phyloP scores from a whole-genome alignment of 1,140 invertebrate genomes.

The Drosophila seguyi region DNA sequence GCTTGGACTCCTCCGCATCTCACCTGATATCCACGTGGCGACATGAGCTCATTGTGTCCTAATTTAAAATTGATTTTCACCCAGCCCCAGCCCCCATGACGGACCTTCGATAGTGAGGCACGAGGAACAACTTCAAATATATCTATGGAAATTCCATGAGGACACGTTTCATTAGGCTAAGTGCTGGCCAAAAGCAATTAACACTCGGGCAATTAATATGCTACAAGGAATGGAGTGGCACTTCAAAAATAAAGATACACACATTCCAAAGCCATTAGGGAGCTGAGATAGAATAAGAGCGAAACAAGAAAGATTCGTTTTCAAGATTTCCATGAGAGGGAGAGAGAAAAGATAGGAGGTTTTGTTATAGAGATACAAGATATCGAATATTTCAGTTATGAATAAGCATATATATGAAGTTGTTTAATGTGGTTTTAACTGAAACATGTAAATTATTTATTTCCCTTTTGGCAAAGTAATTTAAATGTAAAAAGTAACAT shows the following conservation, averaged over 20 bases:
- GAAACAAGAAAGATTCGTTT: not conserved
- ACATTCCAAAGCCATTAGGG: not conserved
- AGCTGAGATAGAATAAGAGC: not conserved
- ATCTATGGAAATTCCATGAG: slow-evolving; percentile 47
- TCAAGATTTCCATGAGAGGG: slow-evolving; percentile 1
- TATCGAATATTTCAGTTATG: not conserved
- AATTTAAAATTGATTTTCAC: slow-evolving; percentile 79
- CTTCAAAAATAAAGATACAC: slow-evolving; percentile 16
- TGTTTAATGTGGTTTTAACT: not conserved
- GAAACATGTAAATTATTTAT: not conserved
- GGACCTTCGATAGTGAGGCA: slow-evolving; percentile 10
- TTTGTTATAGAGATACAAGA: no score
- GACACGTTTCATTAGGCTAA: slow-evolving; percentile 61
- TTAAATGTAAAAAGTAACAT: not conserved
- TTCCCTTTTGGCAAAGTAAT: no score
- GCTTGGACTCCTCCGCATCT: slow-evolving; percentile 21
- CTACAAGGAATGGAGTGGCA: slow-evolving; percentile 8
- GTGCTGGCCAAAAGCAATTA: slow-evolving; percentile 62
- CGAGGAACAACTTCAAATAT: slow-evolving; percentile 31
- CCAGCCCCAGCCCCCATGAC: no score
- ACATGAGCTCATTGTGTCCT: slow-evolving; percentile 77
- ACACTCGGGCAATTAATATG: slow-evolving; percentile 38
- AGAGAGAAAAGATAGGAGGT: not conserved
- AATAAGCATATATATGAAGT: not conserved
- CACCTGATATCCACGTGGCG: slow-evolving; percentile 59